phyloP scores from a whole-genome alignment of 2,113 vertebrate species.

The Scatophagus argus region DNA sequence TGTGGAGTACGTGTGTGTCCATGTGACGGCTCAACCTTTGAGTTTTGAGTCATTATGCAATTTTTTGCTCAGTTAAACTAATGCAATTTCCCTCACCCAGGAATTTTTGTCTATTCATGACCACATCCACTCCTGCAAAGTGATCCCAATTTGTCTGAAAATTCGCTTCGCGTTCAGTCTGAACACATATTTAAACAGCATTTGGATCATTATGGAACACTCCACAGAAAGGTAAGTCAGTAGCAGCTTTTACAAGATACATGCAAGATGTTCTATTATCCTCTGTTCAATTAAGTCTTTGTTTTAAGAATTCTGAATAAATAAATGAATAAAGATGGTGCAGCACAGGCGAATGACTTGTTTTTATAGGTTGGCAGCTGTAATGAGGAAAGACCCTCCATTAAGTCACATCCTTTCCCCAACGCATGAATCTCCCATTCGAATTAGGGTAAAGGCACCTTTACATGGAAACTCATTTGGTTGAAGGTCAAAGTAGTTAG shows the following conservation, averaged over 20 bases:
- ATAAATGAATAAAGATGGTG: no score
- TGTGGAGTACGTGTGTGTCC: no score
- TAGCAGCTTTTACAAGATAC: no score
- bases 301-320: no score
- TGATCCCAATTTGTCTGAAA: neutral
- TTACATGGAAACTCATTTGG: neutral
- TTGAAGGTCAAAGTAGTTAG: constrained; percentile 31
- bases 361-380: constrained; percentile 3
- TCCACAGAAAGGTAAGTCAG: no score
- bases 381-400: neutral
- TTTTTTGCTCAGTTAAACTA: neutral
- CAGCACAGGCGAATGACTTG: no score
- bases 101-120: neutral
- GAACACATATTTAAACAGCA: neutral
- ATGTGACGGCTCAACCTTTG: no score
- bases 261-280: no score
- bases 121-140: neutral
- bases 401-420: neutral
- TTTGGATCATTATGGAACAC: neutral
- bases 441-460: constrained; percentile 29
- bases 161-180: neutral
- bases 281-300: no score
- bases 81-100: neutral
- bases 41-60: neutral
- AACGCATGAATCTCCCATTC: neutral